Evolutionary conservation across 2,888 invertebrate genomes (phyloP).

Genomic region (Melolontha melolontha): DNA sequence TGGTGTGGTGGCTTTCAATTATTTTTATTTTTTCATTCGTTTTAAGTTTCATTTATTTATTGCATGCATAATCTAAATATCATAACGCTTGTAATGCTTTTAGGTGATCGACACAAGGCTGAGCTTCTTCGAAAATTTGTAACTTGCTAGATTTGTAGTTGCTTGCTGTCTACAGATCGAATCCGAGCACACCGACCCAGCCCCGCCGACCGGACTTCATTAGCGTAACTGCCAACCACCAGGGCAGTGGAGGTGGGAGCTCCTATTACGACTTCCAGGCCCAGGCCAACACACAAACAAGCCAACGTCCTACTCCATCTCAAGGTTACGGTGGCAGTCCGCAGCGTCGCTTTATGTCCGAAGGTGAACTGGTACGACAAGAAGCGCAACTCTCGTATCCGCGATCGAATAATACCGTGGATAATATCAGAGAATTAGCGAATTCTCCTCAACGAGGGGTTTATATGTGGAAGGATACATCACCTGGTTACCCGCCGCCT

Average conservation of each 20-base stretch:
- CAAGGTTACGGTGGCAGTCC: constrained; percentile 60
- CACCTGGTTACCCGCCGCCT: constrained; percentile 73
- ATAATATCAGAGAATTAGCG: constrained; percentile 89
- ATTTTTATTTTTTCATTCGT: too few species aligned
- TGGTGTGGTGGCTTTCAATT: too few species aligned
- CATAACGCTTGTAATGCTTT: constrained; percentile 31
- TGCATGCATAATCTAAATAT: constrained; percentile 41
- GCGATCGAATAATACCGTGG: constrained; percentile 81
- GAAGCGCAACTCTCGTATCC: constrained; percentile 74
- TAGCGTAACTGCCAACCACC: constrained; percentile 69
- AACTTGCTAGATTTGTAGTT: constrained; percentile 56
- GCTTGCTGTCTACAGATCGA: constrained; percentile 77
- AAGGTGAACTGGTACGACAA: constrained; percentile 83
- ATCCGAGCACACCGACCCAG: constrained; percentile 92
- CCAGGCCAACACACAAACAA: constrained; percentile 55
- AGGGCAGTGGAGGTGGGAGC: constrained; percentile 40
- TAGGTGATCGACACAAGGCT: constrained; percentile 30
- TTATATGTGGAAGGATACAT: constrained; percentile 84
- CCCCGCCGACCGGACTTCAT: constrained; percentile 90
- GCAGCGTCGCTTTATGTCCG: constrained; percentile 74
- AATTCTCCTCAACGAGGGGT: constrained; percentile 87
- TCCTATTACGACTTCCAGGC: constrained; percentile 64
- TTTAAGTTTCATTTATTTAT: neutral
- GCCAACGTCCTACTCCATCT: constrained; percentile 61
- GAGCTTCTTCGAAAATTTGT: constrained; percentile 38